These are phyloP conservation scores for Panagrolaimus sp. DNA, from an alignment of 1,140 invertebrate genomes.

Conservation along the genomic window DNA sequence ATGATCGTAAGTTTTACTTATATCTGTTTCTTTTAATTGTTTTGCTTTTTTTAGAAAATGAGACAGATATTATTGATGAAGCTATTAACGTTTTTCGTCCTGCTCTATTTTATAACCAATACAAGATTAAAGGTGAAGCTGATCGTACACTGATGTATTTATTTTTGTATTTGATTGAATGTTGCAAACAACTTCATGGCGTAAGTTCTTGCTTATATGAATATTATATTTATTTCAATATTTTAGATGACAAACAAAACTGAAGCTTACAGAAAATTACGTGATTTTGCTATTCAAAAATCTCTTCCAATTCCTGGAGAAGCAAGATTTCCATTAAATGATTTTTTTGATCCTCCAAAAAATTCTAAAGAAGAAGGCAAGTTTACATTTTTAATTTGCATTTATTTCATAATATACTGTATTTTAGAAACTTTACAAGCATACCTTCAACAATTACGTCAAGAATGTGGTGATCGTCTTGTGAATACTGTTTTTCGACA, in stretches of 20 bases:
- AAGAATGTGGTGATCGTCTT: neutral
- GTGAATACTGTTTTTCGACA: constrained; percentile 7
- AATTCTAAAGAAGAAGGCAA: constrained; percentile 63
- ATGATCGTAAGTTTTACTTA: constrained; percentile 29
- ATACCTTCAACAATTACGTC: constrained; percentile 1
- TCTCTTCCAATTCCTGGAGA: constrained; percentile 89
- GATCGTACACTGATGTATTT: constrained; percentile 93
- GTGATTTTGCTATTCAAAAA: constrained; percentile 59
- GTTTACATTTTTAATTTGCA: neutral
- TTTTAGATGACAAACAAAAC: constrained; percentile 68
- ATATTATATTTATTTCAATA: constrained; percentile 16
- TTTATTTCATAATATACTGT: neutral
- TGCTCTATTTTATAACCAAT: constrained; percentile 90
- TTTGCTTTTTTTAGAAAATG: constrained; percentile 22
- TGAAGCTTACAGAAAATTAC: constrained; percentile 14
- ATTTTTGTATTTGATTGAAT: constrained; percentile 97
- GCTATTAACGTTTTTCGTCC: constrained; percentile 94
- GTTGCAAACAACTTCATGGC: constrained; percentile 68
- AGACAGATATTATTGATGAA: constrained; percentile 88
- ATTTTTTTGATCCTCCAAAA: constrained; percentile 73
- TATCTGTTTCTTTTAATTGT: constrained; percentile 15
- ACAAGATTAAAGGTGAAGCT: constrained; percentile 68
- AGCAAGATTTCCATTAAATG: constrained; percentile 64
- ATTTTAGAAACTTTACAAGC: neutral
- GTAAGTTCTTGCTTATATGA: constrained; percentile 5